A percentile compares a stretch with the other conserved stretches of the same genome.
phyloP scores from a whole-genome alignment of 2,888 invertebrate species.

The Drosophila fulvimacula region DNA sequence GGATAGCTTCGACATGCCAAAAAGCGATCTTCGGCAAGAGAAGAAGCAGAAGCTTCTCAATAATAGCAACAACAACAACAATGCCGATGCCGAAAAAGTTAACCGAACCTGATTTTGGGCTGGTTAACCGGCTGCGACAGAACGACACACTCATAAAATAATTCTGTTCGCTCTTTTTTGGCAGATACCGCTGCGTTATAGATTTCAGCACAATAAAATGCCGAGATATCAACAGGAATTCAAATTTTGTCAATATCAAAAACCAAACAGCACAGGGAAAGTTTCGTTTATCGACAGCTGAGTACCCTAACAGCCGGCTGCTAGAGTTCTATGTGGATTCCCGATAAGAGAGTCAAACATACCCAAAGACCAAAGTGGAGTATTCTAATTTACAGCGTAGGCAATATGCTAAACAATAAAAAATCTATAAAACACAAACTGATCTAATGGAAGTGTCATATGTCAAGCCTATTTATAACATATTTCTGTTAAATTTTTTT shows the following conservation, averaged over 20 bases:
- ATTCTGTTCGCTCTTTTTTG: constrained; percentile 49
- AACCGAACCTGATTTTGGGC: constrained; percentile 74
- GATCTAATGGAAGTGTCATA: constrained; percentile 25
- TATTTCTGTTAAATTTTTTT: constrained; percentile 32
- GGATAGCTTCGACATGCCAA: constrained; percentile 68
- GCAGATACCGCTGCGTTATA: constrained; percentile 60
- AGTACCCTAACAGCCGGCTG: constrained; percentile 19
- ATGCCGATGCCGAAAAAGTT: constrained; percentile 50
- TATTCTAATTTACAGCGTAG: constrained; percentile 15
- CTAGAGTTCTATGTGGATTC: too few species aligned
- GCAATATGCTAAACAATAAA: constrained; percentile 16
- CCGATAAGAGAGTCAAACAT: neutral
- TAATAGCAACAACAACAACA: constrained; percentile 33
- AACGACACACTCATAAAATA: constrained; percentile 77
- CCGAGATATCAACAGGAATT: constrained; percentile 33
- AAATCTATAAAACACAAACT: constrained; percentile 7
- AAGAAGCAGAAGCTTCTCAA: constrained; percentile 73
- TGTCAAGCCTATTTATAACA: constrained; percentile 35
- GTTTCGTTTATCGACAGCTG: constrained; percentile 2
- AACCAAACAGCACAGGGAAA: constrained; percentile 4
- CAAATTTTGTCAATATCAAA: constrained; percentile 41
- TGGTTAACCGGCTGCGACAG: constrained; percentile 79
- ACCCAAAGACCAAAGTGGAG: constrained; percentile 6
- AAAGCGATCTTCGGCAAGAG: constrained; percentile 43
- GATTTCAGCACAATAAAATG: constrained; percentile 65